Evolutionary conservation across 2,888 invertebrate species (phyloP), one percentile per base, ranked within the genome.

Genomic region (Folsomia candida): DNA sequence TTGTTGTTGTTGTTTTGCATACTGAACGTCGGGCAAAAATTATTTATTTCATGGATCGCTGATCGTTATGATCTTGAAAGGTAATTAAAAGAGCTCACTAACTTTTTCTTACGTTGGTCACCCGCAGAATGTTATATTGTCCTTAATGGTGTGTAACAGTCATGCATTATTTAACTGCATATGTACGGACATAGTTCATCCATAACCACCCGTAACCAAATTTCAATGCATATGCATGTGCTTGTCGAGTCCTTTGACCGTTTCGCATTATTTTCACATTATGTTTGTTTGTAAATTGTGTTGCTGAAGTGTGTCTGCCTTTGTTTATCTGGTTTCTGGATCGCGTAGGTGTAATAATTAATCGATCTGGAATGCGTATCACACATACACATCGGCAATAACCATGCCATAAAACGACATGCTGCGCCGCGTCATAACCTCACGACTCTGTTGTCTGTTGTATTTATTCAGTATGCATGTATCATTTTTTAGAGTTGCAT

Each of bases 31-130:
- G 37, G 22, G n/a, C 22, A 4, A 20, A 18, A 54, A 65, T 54
- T 65, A 54, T 65, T 51, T 51, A 57, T 65, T 27, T 51, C 6
- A 65, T 65, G 65, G 65, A 65, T 65, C 54, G 9, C 14, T 9
- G 25, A 65, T 2, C 65, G 65, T 22, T 22, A 65, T 65, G 65
- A 65, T 57, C 54, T 54, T 65, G 6, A 37, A 65, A 65, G 65
- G 65, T 65, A 25, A 54, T 24, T n/a, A n/a, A n/a, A n/a, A 62
- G 47, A 47, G 47, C 47, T 47, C 47, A 18, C 47, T 47, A 9
- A 11, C n/a, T n/a, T n/a, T n/a, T n/a, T n/a, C n/a, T n/a, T n/a
- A n/a, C n/a, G n/a, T n/a, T n/a, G n/a, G n/a, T n/a, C n/a, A n/a
- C n/a, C n/a, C n/a, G n/a, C n/a, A n/a, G n/a, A n/a, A n/a, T n/a